Evolutionary conservation across 2,888 invertebrate species (phyloP).

Genomic region (Caenorhabditis sp.): DNA sequence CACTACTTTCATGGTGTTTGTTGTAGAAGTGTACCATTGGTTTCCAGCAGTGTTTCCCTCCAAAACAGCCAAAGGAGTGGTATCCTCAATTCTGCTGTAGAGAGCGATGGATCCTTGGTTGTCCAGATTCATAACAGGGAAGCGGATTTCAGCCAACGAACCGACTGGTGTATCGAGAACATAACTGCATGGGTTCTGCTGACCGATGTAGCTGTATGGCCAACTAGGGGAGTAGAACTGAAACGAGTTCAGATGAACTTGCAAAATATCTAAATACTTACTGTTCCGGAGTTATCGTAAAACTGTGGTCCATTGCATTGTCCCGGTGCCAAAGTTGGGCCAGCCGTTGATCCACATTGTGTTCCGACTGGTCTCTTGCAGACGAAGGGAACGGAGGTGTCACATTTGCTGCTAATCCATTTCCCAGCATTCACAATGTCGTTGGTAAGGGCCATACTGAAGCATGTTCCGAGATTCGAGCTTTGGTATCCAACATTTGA

Average conservation of each 20-base stretch:
- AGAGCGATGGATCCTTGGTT: constrained; percentile 34
- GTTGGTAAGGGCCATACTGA: constrained; percentile 55
- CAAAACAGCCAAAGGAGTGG: constrained; percentile 44
- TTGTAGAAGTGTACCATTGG: constrained; percentile 60
- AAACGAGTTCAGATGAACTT: background rate
- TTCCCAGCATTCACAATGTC: constrained; percentile 53
- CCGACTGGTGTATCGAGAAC: constrained; percentile 56
- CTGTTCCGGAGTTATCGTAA: constrained; percentile 56
- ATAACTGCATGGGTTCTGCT: constrained; percentile 53
- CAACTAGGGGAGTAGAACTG: constrained; percentile 64
- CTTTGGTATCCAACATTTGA: constrained; percentile 53
- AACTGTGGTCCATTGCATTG: constrained; percentile 56
- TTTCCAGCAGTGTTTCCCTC: constrained; percentile 39
- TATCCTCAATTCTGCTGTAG: constrained; percentile 57
- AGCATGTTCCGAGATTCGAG: constrained; percentile 44
- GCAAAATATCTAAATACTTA: constrained; percentile 3
- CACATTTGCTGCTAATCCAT: constrained; percentile 64
- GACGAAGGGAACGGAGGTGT: constrained; percentile 54
- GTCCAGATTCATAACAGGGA: constrained; percentile 60
- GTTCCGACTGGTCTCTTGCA: constrained; percentile 49
- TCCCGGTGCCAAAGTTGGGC: constrained; percentile 45
- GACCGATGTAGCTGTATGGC: constrained; percentile 55
- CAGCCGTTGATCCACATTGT: constrained; percentile 44
- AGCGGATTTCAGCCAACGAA: constrained; percentile 43
- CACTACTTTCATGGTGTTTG: constrained; percentile 57